phyloP scores from a whole-genome alignment of 2,888 invertebrate genomes.

The Drosophila conformis region DNA sequence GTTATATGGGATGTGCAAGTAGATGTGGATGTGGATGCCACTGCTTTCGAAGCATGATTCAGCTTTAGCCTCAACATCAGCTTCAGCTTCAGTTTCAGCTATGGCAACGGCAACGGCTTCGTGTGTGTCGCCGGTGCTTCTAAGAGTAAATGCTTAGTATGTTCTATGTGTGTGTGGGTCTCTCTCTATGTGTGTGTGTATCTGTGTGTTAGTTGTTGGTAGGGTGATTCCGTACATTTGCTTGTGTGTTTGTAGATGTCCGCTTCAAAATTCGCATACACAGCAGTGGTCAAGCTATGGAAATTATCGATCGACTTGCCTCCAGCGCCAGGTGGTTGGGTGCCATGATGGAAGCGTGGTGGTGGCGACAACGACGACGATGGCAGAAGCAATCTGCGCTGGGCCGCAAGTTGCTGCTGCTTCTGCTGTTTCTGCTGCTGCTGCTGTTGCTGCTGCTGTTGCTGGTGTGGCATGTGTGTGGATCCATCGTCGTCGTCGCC shows the following conservation, averaged over 20 bases:
- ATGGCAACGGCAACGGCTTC: conserved; percentile 49
- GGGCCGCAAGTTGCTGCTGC: conserved; percentile 65
- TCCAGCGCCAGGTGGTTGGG: conserved; percentile 83
- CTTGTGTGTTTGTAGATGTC: conserved; percentile 80
- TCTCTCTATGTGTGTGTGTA: conserved; percentile 36
- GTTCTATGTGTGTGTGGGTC: conserved; percentile 34
- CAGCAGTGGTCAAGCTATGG: conserved; percentile 84
- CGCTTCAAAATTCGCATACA: conserved; percentile 83
- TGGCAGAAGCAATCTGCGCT: conserved; percentile 78
- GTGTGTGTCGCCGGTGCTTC: conserved; percentile 72
- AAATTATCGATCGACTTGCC: conserved; percentile 85
- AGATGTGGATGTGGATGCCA: conserved; percentile 48
- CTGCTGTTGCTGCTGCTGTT: not conserved
- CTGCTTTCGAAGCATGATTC: conserved; percentile 76
- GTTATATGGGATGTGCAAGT: conserved; percentile 29
- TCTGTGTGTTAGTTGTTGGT: conserved; percentile 48
- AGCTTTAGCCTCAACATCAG: conserved; percentile 61
- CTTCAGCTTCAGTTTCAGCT: conserved; percentile 22
- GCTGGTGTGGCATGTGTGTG: conserved; percentile 53
- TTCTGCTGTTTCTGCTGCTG: not conserved
- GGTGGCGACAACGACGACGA: conserved; percentile 60
- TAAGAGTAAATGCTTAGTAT: conserved; percentile 67
- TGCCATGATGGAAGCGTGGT: conserved; percentile 74
- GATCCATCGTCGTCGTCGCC: conserved; percentile 56
- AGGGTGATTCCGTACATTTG: conserved; percentile 64